These are phyloP conservation scores for Eumeta japonica DNA, from an alignment of 1,140 invertebrate species.

Conservation along the genomic window DNA sequence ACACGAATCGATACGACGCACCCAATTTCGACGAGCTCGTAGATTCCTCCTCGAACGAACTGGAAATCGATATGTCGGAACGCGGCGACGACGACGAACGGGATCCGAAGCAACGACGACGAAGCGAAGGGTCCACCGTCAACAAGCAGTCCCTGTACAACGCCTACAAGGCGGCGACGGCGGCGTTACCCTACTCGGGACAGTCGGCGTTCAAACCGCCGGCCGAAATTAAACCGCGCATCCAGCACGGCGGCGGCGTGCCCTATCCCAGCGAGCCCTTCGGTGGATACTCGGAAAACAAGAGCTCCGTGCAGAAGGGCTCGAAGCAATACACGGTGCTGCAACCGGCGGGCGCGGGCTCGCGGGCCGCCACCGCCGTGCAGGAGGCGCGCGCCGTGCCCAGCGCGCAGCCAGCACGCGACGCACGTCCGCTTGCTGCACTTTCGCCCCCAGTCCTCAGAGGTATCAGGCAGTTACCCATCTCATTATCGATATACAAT, in stretches of 20 bases:
- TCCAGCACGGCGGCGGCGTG: constrained; percentile 52
- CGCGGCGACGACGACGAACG: constrained; percentile 53
- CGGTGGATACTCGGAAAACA: constrained; percentile 35
- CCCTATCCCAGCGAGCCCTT: constrained; percentile 40
- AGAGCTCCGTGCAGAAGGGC: constrained; percentile 29
- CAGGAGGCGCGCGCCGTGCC: constrained; percentile 73
- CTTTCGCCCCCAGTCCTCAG: constrained; percentile 74
- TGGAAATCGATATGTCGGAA: constrained; percentile 78
- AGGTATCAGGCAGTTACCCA: constrained; percentile 64
- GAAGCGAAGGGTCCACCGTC: constrained; percentile 47
- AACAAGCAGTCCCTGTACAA: constrained; percentile 54
- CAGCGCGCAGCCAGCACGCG: constrained; percentile 49
- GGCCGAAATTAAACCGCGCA: constrained; percentile 58
- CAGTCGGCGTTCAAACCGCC: constrained; percentile 76
- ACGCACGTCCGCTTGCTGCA: constrained; percentile 51
- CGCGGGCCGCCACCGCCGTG: constrained; percentile 72
- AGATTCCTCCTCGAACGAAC: constrained; percentile 75
- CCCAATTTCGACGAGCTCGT: constrained; percentile 78
- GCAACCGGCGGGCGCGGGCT: constrained; percentile 75
- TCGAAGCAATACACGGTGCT: constrained; percentile 78
- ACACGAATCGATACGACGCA: constrained; percentile 63
- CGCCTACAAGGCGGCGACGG: constrained; percentile 57
- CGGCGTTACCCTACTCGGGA: constrained; percentile 63
- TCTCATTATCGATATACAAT: no score
- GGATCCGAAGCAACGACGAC: constrained; percentile 47